Evolutionary conservation across 2,797 vertebrate genomes (phyloP).

Genomic region (Sebastes kiyomatsui): DNA sequence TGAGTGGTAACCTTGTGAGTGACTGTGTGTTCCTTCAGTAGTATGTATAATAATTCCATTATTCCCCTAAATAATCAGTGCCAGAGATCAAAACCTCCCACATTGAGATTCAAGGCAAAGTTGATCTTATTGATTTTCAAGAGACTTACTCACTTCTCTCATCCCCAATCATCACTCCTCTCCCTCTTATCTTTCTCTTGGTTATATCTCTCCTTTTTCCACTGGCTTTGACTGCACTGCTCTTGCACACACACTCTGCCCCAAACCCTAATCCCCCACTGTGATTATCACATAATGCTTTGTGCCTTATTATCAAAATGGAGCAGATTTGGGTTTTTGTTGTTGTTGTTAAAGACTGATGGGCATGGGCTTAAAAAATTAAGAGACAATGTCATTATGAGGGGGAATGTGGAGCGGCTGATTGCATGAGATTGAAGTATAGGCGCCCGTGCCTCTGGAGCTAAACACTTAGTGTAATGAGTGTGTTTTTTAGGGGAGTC

Average conservation of each 20-base stretch:
- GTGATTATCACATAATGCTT: conserved; percentile 79
- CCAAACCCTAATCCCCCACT: conserved; percentile 72
- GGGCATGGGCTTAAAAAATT: conserved; percentile 53
- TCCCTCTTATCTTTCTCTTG: conserved; percentile 67
- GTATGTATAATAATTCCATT: conserved; percentile 54
- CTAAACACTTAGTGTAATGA: conserved; percentile 77
- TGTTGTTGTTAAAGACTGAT: conserved; percentile 68
- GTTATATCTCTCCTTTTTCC: conserved; percentile 68
- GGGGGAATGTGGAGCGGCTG: conserved; percentile 51
- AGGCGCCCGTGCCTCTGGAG: conserved; percentile 18
- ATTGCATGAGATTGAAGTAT: conserved; percentile 60
- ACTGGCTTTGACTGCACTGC: conserved; percentile 66
- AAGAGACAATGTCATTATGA: conserved; percentile 65
- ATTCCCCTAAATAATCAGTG: conserved; percentile 70
- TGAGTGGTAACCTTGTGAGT: conserved; percentile 45
- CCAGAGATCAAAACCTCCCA: conserved; percentile 70
- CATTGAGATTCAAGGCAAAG: conserved; percentile 74
- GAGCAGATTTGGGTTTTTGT: conserved; percentile 68
- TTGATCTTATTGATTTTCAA: conserved; percentile 82
- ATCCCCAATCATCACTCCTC: conserved; percentile 74
- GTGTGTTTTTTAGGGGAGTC: conserved; percentile 65
- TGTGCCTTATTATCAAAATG: conserved; percentile 77
- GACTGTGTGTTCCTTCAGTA: conserved; percentile 33
- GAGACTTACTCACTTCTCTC: conserved; percentile 72
- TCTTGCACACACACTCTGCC: conserved; percentile 53